Evolutionary conservation across 2,113 vertebrate genomes (phyloP).

Genomic region (Ivindomyrus marchei): DNA sequence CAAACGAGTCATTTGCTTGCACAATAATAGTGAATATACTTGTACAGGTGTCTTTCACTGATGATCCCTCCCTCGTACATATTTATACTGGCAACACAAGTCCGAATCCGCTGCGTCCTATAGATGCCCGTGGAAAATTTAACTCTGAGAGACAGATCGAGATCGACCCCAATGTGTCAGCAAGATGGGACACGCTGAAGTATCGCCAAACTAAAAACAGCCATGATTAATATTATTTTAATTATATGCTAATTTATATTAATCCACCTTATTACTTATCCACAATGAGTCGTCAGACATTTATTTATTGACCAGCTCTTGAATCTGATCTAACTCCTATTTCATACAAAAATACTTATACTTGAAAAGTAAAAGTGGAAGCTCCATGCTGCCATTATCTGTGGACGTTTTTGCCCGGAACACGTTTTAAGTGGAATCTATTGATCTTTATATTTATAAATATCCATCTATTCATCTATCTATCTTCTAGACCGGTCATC

Average conservation of each 20-base stretch:
- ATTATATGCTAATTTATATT: neutral
- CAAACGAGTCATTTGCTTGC: neutral
- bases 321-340: neutral
- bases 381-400: neutral
- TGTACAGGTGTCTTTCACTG: neutral
- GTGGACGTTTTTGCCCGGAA: neutral
- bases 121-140: neutral
- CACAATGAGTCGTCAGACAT: neutral
- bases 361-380: neutral
- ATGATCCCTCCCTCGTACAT: constrained; percentile 10
- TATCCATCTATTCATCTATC: neutral
- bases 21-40: neutral
- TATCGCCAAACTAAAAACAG: neutral
- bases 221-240: neutral
- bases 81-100: neutral
- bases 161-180: neutral
- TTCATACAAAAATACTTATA: neutral
- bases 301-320: neutral
- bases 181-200: neutral
- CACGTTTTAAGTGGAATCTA: neutral
- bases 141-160: too few relatives aligned
- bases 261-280: neutral
- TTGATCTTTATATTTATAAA: neutral
- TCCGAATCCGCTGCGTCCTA: neutral
- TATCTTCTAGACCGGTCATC: neutral